These are phyloP conservation scores for Erebia aethiops DNA, from an alignment of 2,888 invertebrate genomes.

Conservation along the genomic window DNA sequence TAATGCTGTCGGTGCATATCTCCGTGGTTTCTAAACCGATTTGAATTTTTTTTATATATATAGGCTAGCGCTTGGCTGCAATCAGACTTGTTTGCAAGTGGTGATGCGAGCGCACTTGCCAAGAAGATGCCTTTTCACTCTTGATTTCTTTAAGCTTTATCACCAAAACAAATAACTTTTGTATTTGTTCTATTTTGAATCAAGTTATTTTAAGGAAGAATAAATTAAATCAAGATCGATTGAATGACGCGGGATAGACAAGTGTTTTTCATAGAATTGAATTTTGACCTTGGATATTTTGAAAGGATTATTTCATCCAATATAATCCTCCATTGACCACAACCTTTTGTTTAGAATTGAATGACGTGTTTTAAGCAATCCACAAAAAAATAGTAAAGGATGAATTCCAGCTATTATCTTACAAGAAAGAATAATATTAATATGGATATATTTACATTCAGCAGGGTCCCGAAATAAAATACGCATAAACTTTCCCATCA, in stretches of 20 bases:
- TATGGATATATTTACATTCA: conserved; percentile 11
- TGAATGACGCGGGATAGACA: background rate
- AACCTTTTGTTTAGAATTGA: background rate
- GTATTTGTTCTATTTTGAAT: too few relatives aligned
- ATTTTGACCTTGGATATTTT: background rate
- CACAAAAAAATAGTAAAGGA: background rate
- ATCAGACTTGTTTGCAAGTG: too few relatives aligned
- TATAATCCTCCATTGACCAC: background rate
- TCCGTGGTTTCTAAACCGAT: too few relatives aligned
- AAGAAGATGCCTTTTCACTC: too few relatives aligned
- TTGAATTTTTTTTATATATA: too few relatives aligned
- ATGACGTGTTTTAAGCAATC: background rate
- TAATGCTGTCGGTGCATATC: too few relatives aligned
- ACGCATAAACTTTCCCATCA: conserved; percentile 21
- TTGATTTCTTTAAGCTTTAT: too few relatives aligned
- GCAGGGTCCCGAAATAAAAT: conserved; percentile 12
- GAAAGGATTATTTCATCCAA: conserved; percentile 2
- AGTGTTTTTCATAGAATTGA: background rate
- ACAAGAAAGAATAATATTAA: background rate
- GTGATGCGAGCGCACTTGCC: too few relatives aligned
- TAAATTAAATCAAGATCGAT: too few relatives aligned
- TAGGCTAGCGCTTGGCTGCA: too few relatives aligned
- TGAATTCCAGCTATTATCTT: background rate
- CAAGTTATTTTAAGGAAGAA: too few relatives aligned
- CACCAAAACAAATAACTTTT: too few relatives aligned